Conservation (phyloP, 2,113 vertebrate species). For the Apteryx owenii region DNA sequence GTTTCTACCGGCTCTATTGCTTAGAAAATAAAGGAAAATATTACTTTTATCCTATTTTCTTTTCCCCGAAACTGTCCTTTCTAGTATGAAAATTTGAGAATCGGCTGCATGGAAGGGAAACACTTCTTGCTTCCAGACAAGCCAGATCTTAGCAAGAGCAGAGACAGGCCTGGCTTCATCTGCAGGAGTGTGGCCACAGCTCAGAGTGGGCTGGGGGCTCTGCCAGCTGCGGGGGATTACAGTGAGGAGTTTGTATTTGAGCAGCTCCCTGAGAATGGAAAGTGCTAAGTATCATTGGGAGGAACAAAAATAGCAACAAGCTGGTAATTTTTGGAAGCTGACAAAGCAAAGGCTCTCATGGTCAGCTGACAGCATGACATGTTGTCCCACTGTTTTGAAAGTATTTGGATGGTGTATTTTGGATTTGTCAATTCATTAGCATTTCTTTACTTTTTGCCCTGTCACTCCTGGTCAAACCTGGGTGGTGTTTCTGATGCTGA, state of each 20-base stretch:
- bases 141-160: not conserved
- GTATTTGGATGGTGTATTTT: not conserved
- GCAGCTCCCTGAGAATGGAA: not conserved
- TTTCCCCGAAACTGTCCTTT: not conserved
- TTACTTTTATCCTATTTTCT: not conserved
- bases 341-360: not conserved
- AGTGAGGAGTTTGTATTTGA: not conserved
- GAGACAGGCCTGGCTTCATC: not conserved
- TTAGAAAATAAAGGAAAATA: not conserved
- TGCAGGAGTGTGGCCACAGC: not conserved
- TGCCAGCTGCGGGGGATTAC: fast-evolving
- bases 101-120: not conserved
- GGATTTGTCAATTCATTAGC: not conserved
- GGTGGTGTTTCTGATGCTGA: not conserved
- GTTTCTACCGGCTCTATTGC: not conserved
- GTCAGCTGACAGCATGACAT: not conserved
- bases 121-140: fast-evolving
- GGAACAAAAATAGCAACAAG: not conserved
- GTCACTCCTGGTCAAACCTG: not conserved
- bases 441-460: not conserved
- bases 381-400: not conserved
- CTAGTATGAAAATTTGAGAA: not conserved
- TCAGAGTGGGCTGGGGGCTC: not conserved
- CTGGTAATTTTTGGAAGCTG: not conserved
- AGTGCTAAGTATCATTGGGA: not conserved